A percentile compares a stretch with the other conserved stretches of the same genome.
These are phyloP conservation scores for Pararge aegeria DNA, from an alignment of 1,140 invertebrate genomes.

Conservation along the genomic window DNA sequence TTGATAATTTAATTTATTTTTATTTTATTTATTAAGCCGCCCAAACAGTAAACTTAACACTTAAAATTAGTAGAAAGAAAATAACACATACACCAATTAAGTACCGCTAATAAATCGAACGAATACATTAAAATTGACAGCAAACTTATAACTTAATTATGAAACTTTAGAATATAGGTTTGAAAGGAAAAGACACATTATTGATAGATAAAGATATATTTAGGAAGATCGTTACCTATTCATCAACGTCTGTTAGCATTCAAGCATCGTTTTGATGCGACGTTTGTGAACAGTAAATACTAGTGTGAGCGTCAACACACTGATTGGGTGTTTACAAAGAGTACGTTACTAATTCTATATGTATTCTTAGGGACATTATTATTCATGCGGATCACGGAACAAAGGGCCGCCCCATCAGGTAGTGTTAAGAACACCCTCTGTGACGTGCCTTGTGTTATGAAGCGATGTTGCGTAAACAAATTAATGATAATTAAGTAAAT, in stretches of 20 bases:
- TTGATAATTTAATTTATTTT: no score
- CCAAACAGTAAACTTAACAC: no score
- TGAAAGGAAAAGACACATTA: no score
- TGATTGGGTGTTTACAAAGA: conserved; percentile 40
- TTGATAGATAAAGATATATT: no score
- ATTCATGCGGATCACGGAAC: conserved; percentile 32
- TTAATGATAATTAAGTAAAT: conserved; percentile 36
- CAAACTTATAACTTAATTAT: no score
- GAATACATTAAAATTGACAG: no score
- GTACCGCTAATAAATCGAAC: no score
- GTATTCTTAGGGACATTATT: conserved; percentile 29
- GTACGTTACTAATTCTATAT: conserved; percentile 34
- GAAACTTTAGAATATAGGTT: no score
- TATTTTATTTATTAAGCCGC: no score
- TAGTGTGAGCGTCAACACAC: conserved; percentile 31
- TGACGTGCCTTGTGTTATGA: conserved; percentile 17
- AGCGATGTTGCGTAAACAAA: conserved; percentile 25
- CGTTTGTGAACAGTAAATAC: conserved; percentile 38
- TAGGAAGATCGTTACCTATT: no score
- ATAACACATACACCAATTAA: no score
- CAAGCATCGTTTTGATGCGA: conserved; percentile 27
- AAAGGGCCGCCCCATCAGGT: conserved; percentile 18
- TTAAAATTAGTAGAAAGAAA: no score
- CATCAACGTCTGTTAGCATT: conserved; percentile 30
- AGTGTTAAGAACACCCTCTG: conserved; percentile 13